Conservation (phyloP, 2,797 vertebrate species). For the Bucorvus abyssinicus region DNA sequence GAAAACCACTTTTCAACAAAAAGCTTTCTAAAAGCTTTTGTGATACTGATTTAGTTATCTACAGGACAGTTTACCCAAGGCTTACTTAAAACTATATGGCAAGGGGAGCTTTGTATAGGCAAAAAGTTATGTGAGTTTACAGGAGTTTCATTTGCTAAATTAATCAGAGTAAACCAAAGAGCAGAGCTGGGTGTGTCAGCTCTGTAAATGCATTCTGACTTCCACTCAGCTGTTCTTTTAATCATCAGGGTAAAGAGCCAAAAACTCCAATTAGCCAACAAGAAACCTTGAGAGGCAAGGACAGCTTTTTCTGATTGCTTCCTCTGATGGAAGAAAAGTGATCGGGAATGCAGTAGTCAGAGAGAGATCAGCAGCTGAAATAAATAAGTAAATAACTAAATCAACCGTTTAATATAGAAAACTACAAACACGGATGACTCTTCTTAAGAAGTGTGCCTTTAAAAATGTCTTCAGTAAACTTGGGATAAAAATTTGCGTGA, state of each 20-base stretch:
- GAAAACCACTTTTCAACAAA: not conserved
- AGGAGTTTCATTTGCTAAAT: conserved; percentile 28
- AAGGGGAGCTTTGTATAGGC: not conserved
- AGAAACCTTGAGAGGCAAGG: conserved; percentile 21
- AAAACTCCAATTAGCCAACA: not conserved
- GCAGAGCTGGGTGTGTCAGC: conserved; percentile 16
- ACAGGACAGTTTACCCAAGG: not conserved
- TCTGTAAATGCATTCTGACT: conserved; percentile 25
- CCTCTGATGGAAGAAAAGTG: not conserved
- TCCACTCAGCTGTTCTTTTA: conserved; percentile 50
- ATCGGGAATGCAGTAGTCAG: not conserved
- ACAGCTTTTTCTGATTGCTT: conserved; percentile 17
- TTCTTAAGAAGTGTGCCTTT: not conserved
- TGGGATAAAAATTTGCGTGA: not conserved
- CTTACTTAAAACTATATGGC: not conserved
- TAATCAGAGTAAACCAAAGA: conserved; percentile 44
- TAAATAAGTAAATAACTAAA: not conserved
- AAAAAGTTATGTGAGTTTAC: not conserved
- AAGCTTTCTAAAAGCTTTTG: not conserved
- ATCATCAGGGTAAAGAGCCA: conserved; percentile 44
- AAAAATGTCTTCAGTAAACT: not conserved
- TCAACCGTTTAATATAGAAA: not conserved
- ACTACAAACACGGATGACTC: not conserved
- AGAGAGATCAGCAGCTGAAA: not conserved
- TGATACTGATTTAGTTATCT: not conserved